phyloP scores from a whole-genome alignment of 2,888 invertebrate genomes.

The Seira ritae region DNA sequence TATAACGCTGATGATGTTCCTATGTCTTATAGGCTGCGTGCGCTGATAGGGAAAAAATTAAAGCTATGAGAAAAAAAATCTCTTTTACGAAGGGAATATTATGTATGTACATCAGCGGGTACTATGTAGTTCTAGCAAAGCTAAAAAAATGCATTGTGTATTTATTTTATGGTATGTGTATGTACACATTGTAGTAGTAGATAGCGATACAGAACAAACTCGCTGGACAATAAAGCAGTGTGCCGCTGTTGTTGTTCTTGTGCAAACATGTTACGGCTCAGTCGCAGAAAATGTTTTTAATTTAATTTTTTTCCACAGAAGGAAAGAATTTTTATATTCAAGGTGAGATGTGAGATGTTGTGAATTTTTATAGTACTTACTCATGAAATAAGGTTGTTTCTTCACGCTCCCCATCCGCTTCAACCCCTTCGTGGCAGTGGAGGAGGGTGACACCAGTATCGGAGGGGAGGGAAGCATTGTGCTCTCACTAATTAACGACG shows the following conservation, averaged over 20 bases:
- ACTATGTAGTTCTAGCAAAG: background rate
- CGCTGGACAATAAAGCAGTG: constrained; percentile 1
- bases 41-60: background rate
- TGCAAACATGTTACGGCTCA: no score
- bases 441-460: background rate
- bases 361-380: constrained; percentile 69
- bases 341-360: background rate
- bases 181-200: no score
- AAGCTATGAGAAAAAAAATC: no score
- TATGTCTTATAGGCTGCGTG: background rate
- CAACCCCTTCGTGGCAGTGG: constrained; percentile 38
- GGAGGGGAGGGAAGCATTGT: background rate
- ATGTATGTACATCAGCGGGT: background rate
- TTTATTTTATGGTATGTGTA: no score
- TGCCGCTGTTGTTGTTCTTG: background rate
- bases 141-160: no score
- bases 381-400: constrained; percentile 70
- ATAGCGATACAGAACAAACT: no score
- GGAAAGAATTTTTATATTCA: background rate
- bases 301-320: no score
- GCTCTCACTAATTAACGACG: background rate
- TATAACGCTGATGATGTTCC: background rate
- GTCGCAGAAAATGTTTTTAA: no score
- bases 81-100: background rate
- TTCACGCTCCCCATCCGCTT: constrained; percentile 68